phyloP scores from a whole-genome alignment of 1,140 invertebrate genomes.

The Hycleus phaleratus region DNA sequence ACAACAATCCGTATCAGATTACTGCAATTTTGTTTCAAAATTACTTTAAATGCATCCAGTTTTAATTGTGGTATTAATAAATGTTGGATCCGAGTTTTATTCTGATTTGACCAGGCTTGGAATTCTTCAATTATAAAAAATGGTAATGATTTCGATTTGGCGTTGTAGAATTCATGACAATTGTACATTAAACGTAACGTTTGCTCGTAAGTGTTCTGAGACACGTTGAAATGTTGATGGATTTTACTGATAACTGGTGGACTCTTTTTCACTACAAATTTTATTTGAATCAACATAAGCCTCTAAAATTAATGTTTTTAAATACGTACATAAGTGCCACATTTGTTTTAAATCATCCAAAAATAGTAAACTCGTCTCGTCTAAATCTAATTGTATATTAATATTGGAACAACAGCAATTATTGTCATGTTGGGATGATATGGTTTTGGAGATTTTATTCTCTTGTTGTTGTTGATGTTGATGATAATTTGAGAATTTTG shows the following conservation, averaged over 20 bases:
- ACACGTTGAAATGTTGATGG: conserved; percentile 42
- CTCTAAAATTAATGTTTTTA: conserved; percentile 14
- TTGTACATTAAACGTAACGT: conserved; percentile 49
- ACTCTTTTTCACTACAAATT: conserved; percentile 49
- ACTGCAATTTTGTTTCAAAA: conserved; percentile 47
- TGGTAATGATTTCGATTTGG: conserved; percentile 50
- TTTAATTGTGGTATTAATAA: conserved; percentile 48
- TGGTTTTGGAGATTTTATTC: neutral
- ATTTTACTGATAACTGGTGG: conserved; percentile 45
- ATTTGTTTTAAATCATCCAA: conserved; percentile 24
- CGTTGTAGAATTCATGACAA: conserved; percentile 47
- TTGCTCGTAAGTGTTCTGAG: conserved; percentile 49
- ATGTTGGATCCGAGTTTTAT: conserved; percentile 34
- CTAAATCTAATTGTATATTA: conserved; percentile 23
- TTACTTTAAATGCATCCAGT: conserved; percentile 51
- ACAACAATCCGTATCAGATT: conserved; percentile 48
- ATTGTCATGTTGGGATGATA: conserved; percentile 30
- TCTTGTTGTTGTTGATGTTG: neutral
- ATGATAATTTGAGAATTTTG: neutral
- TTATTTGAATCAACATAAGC: neutral
- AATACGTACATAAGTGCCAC: conserved; percentile 26
- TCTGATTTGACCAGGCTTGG: conserved; percentile 41
- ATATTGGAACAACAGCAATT: conserved; percentile 25
- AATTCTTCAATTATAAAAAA: conserved; percentile 53
- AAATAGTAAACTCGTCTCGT: conserved; percentile 17